These are phyloP conservation scores for Schrankia costaestrigalis DNA, from an alignment of 2,888 invertebrate genomes.

Conservation along the genomic window DNA sequence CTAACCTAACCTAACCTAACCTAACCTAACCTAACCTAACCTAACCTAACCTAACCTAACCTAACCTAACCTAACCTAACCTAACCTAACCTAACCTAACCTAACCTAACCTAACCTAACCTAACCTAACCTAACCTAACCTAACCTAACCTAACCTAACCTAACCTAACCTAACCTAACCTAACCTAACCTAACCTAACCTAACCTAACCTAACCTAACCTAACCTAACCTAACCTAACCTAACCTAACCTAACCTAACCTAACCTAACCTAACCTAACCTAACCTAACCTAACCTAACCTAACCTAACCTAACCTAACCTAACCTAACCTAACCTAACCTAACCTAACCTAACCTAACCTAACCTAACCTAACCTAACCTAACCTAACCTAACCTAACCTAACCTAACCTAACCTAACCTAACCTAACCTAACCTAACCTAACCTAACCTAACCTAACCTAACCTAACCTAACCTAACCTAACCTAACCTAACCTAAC, in stretches of 20 bases:
- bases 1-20: conserved; percentile 2
- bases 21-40: conserved; percentile 2
- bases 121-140: conserved; percentile 2
- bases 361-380: conserved; percentile 1
- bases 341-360: conserved; percentile 1
- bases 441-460: conserved; percentile 1
- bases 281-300: conserved; percentile 2
- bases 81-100: conserved; percentile 2
- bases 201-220: conserved; percentile 1
- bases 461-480: conserved; percentile 1
- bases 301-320: conserved; percentile 1
- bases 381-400: conserved; percentile 1
- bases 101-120: conserved; percentile 2
- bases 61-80: conserved; percentile 2
- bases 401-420: conserved; percentile 1
- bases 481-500: conserved; percentile 1
- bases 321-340: conserved; percentile 1
- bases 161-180: conserved; percentile 2
- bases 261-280: conserved; percentile 2
- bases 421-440: conserved; percentile 1
- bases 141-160: conserved; percentile 2
- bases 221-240: conserved; percentile 1
- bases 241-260: conserved; percentile 1
- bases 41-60: conserved; percentile 2
- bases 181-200: conserved; percentile 2